Base-by-base conservation (phyloP, 1,140 invertebrate genomes). In the Lepidurus packardi region DNA sequence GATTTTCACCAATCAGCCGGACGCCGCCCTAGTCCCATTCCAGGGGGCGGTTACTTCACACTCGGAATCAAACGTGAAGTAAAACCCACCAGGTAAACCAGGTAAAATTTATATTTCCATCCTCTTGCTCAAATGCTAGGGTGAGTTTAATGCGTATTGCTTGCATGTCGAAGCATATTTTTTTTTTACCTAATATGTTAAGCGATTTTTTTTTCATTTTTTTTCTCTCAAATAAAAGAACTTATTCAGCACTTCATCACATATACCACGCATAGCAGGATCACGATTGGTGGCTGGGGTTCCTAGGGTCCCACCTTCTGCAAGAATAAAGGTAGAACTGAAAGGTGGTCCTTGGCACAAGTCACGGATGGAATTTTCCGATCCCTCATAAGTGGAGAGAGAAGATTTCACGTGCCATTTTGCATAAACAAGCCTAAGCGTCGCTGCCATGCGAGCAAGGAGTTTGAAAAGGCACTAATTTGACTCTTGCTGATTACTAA, bases 261-360 rank as follows among this genome's bases (percentile, higher is more conserved):
- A 65, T 21, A n/a, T 16, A 65, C 13, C 53, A 65, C 7, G n/a
- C 53, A 65, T 13, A 65, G 53, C 53, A 9, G 16, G 9, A 65
- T 6, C 13, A 65, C 10, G 53, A 65, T 65, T 65, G 53, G 53
- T 65, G 53, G 53, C 21, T 65, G 53, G 21, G 21, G 16, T 6
- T 65, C 53, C 53, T n/a, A 65, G 21, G 53, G 53, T 13, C 53
- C 53, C 53, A 65, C 53, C 53, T 65, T 65, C 21, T 65, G 53
- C 53, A 4, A 3, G 34, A 34, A 34, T 34, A 34, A 34, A 34
- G 53, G 53, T 65, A 65, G 21, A 65, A 65, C 53, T 21, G 53
- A 65, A 65, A 65, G 53, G 53, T 65, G 53, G 53, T 65, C 53
- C 53, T 65, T 65, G 53, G 53, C 53, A 65, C 53, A 65, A 65